Base-by-base conservation (phyloP, 2,888 invertebrate genomes). In the Creontiades dilutus region DNA sequence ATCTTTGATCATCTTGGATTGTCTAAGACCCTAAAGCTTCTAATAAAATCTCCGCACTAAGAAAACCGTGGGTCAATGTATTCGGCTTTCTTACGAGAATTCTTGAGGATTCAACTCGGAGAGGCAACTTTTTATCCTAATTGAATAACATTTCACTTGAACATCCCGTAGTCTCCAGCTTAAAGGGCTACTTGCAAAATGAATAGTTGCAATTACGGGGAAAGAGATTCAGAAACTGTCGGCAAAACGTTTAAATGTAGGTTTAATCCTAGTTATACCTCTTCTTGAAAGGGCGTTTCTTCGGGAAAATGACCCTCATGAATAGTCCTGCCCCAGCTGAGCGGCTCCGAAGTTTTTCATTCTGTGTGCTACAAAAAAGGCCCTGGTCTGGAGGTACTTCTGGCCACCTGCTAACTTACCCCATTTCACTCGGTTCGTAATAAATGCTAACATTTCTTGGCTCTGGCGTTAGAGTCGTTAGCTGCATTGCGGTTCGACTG, bases 301-400 rank as follows among this genome's bases (percentile, higher is more conserved):
- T 61, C 61, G n/a, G 19, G 61, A 61, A 61, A 61, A 61, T 19
- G 61, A 61, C 61, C 61, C 61, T 61, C 61, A 19, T 61, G 61
- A 61, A 61, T 61, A 61, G 9, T 61, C 61, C 2, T 19, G 61
- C n/a, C 19, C 19, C 61, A 61, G 61, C 61, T 61, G 61, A 61
- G 19, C 16, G n/a, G 9, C 16, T 19, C 61, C n/a, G 16, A 61
- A n/a, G 61, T 61, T 61, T 61, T 61, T 61, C 61, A 61, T 61
- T 61, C 52, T 14, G 16, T 14, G 3, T 52, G n/a, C 52, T 16
- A 52, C 16, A 16, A 16, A 52, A 52, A 52, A 11, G 37, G 37
- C 52, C 16, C 52, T 2, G 13, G n/a, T n/a, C n/a, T 52, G 16
- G 16, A 13, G 52, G 13, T 52, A 52, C 11, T 52, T 52, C 52